phyloP scores from a whole-genome alignment of 2,797 vertebrate genomes.

The Aldrovandia affinis region DNA sequence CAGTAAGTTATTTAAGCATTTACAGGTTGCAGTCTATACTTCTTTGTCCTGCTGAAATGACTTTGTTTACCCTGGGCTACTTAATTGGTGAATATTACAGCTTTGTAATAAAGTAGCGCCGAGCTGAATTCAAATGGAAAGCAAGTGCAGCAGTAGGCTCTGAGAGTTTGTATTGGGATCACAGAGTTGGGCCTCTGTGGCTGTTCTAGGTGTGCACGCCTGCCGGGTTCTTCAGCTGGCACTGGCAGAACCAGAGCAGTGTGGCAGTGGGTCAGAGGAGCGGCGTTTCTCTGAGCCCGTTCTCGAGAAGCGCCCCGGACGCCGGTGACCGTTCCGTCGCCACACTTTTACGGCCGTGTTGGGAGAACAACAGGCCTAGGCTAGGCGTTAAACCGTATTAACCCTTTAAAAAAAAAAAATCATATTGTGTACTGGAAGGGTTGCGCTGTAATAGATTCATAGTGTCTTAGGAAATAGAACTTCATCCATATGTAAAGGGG shows the following conservation, averaged over 20 bases:
- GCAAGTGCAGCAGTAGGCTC: background rate
- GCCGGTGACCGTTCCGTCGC: background rate
- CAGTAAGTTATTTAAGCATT: background rate
- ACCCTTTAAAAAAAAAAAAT: background rate
- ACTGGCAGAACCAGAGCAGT: conserved; percentile 32
- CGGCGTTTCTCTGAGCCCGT: background rate
- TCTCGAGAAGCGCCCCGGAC: background rate
- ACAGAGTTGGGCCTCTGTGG: background rate
- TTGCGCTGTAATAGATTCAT: background rate
- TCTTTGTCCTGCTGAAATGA: background rate
- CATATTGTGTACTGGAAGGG: background rate
- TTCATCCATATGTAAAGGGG: background rate
- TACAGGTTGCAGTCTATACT: background rate
- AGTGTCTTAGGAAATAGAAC: background rate
- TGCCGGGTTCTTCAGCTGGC: background rate
- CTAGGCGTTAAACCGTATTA: background rate
- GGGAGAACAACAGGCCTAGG: background rate
- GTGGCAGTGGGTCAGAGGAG: conserved; percentile 39
- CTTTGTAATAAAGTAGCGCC: background rate
- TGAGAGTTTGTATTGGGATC: background rate
- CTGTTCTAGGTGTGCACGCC: background rate
- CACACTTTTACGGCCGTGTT: background rate
- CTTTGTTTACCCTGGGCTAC: background rate
- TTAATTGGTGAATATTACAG: background rate
- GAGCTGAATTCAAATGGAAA: background rate